Evolutionary conservation across 2,113 vertebrate species (phyloP), one percentile per base, ranked within the genome.

Genomic region (Chloebia gouldiae): DNA sequence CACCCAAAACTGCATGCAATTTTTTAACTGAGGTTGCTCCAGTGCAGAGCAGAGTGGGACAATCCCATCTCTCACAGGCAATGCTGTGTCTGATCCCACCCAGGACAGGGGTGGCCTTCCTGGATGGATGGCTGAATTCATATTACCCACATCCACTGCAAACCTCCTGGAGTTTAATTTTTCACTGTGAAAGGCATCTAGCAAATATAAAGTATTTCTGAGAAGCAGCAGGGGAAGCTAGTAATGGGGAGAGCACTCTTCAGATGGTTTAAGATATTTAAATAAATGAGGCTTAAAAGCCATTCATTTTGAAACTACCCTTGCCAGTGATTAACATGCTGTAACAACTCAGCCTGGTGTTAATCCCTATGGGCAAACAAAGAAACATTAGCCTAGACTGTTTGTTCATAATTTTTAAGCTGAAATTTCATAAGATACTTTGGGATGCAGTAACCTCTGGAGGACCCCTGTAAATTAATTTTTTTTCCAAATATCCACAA

Each of bases 201-300:
- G 84, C 45, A 79, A 92, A 92, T 27, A 31, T 1, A 72, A 88
- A 54, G 19, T 53, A 80, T 76, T 94, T 82, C 71, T 68, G 24
- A 80, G 54, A 25, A 84, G 77, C 88, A 95, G 81, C 63, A 90
- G 78, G 73, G 42, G 50, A 85, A 75, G 44, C 59, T 84, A 86
- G 44, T 50, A 82, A 90, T 5, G 5, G 30, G 30, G 51, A 90
- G 45, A 81, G 14, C 28, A 56, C 69, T 81, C 65, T 79, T 85
- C 2, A 2, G 42, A 72, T 80, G 66, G 68, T 79, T 77, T 63
- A 72, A 54, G 45, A 56, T 93, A n/a, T 89, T 86, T 94, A 90
- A 96, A 91, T 65, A 95, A 93, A 88, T 77, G 78, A 95, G 56
- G 66, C 90, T 79, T 76, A 73, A 90, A 95, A 92, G 39, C 50